phyloP scores from a whole-genome alignment of 1,140 invertebrate species.

The Solen grandis region DNA sequence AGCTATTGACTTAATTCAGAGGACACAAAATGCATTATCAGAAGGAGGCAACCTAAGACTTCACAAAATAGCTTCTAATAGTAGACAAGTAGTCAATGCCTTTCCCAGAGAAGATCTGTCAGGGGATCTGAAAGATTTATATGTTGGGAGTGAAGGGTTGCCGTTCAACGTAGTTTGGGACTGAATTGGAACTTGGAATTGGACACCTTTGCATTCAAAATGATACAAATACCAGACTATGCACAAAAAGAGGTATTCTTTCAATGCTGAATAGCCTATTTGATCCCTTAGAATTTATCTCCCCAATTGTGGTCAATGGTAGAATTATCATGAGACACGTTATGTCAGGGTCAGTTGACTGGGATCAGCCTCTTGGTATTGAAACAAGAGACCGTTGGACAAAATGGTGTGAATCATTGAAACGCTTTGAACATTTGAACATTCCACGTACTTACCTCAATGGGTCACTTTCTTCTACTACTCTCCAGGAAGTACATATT shows the following conservation, averaged over 20 bases:
- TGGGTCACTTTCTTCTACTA: background rate
- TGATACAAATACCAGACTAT: background rate
- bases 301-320: background rate
- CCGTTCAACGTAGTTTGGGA: conserved; percentile 10
- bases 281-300: conserved; percentile 14
- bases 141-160: background rate
- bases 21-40: background rate
- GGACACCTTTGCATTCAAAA: background rate
- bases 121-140: background rate
- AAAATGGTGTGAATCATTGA: background rate
- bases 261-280: background rate
- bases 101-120: conserved; percentile 30
- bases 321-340: conserved; percentile 8
- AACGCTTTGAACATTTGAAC: background rate
- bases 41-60: conserved; percentile 33
- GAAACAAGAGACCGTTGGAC: background rate
- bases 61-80: conserved; percentile 53
- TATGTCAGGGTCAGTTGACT: background rate
- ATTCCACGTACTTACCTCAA: background rate
- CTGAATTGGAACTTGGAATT: background rate
- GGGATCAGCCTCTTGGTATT: background rate
- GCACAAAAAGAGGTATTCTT: background rate
- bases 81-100: conserved; percentile 29
- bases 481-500: background rate
- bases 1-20: background rate